Evolutionary conservation across 1,140 invertebrate species (phyloP).

Genomic region (Linepithema humile): DNA sequence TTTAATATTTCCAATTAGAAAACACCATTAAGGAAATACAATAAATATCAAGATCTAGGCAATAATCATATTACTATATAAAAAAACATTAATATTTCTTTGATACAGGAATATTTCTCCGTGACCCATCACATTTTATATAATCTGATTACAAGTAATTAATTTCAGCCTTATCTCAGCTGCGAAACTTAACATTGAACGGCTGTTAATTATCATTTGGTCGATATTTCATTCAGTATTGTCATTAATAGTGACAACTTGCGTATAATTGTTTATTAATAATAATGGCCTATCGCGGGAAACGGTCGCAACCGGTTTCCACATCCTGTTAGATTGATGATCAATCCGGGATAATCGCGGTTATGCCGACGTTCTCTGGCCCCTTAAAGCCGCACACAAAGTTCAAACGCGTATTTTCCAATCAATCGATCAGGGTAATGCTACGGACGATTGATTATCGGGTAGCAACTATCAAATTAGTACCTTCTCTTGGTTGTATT

Average conservation of each 20-base stretch:
- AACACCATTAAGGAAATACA: too few relatives aligned
- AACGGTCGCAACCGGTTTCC: conserved; percentile 32
- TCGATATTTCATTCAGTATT: conserved; percentile 3
- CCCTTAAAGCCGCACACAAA: background rate
- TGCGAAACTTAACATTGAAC: background rate
- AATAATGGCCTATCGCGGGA: conserved; percentile 33
- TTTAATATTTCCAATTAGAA: background rate
- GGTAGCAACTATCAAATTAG: conserved; percentile 53
- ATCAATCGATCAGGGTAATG: conserved; percentile 30
- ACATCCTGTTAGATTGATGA: conserved; percentile 60
- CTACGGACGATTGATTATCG: conserved; percentile 49
- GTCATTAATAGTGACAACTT: background rate
- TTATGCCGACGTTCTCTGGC: conserved; percentile 2
- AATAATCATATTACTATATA: background rate
- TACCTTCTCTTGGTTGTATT: conserved; percentile 24
- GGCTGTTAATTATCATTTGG: conserved; percentile 4
- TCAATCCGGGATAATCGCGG: conserved; percentile 35
- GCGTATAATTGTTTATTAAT: conserved; percentile 16
- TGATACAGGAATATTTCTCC: background rate
- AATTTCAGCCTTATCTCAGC: background rate
- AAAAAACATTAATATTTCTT: conserved; percentile 1
- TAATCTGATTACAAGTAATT: conserved; percentile 20
- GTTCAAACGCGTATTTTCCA: background rate
- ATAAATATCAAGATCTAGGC: background rate
- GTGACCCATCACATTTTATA: background rate